Percentiles rank a stretch among this genome's conserved stretches.
Conservation (phyloP, 2,888 invertebrate genomes). For the Sarcophaga carnaria region DNA sequence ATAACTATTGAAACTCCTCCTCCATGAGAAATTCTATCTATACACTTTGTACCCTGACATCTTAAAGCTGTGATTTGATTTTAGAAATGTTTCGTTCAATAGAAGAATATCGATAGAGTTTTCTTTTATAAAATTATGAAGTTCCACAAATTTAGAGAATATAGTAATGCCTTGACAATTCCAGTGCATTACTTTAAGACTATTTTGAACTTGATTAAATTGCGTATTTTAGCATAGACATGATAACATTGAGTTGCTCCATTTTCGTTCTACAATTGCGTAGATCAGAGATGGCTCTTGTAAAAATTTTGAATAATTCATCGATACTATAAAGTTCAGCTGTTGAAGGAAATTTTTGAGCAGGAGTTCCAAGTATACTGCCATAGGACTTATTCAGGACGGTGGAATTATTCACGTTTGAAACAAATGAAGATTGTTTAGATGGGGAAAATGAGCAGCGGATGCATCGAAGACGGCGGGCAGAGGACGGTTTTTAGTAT, state of each 20-base stretch:
- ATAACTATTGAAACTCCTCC: background rate
- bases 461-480: too few species aligned
- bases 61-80: background rate
- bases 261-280: conserved; percentile 18
- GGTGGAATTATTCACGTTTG: background rate
- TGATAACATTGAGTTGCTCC: conserved; percentile 24
- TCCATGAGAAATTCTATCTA: background rate
- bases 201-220: background rate
- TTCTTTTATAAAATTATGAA: background rate
- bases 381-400: background rate
- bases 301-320: conserved; percentile 17
- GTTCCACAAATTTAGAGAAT: background rate
- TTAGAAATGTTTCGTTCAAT: background rate
- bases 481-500: background rate
- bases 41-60: background rate
- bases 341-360: background rate
- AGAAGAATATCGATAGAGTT: background rate
- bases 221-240: conserved; percentile 30
- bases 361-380: background rate
- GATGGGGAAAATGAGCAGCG: too few species aligned
- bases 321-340: conserved; percentile 6
- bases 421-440: background rate
- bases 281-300: background rate
- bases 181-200: conserved; percentile 18
- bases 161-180: conserved; percentile 1